Conservation (phyloP, 2,113 vertebrate genomes). For the Grantiella picta region DNA sequence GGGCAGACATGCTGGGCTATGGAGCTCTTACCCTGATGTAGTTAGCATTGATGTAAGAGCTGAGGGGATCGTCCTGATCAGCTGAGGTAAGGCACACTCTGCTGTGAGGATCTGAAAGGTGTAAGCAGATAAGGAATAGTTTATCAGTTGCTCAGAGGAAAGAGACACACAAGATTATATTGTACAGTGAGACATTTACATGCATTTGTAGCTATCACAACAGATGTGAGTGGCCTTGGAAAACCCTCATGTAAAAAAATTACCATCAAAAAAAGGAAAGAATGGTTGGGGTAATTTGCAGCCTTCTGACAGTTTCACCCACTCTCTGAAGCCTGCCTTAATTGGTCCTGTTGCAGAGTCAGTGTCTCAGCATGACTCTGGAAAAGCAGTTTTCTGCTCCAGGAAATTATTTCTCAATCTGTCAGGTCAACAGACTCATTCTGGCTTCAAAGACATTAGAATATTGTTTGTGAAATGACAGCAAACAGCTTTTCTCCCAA, state of each 20-base stretch:
- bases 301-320: background rate
- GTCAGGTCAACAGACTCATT: background rate
- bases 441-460: background rate
- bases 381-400: conserved; percentile 2
- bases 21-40: conserved; percentile 88
- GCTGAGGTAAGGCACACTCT: conserved; percentile 91
- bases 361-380: background rate
- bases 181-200: background rate
- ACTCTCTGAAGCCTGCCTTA: background rate
- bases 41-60: conserved; percentile 96
- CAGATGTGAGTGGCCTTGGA: background rate
- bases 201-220: background rate
- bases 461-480: background rate
- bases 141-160: background rate
- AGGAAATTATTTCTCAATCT: conserved; percentile 1
- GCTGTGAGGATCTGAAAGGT: conserved; percentile 91
- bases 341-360: background rate
- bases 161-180: background rate
- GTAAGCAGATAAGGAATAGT: conserved; percentile 17
- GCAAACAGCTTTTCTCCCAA: background rate
- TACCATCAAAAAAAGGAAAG: background rate
- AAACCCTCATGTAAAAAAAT: background rate
- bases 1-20: background rate
- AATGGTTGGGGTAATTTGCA: background rate
- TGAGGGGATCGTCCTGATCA: conserved; percentile 91